These are phyloP conservation scores for Borostomias antarcticus DNA, from an alignment of 2,797 vertebrate species.

Conservation along the genomic window DNA sequence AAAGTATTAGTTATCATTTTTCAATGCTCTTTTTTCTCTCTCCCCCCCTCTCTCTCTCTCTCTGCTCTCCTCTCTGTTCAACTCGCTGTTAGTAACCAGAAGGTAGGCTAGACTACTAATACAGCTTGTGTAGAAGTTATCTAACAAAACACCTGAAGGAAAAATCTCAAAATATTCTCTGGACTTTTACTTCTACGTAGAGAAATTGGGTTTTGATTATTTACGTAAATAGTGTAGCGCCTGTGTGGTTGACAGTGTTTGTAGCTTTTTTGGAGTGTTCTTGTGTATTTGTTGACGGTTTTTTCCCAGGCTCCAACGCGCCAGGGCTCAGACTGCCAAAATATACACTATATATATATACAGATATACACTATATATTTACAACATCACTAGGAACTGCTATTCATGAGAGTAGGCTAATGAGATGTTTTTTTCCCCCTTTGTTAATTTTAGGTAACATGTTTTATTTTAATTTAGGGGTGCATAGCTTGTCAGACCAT, in stretches of 20 bases:
- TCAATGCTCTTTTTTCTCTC: neutral
- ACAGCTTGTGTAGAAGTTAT: neutral
- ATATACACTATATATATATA: no score
- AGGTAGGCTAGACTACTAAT: slow-evolving; percentile 27
- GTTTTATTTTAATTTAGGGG: no score
- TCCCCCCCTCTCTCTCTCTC: neutral
- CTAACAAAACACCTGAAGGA: neutral
- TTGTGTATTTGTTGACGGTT: neutral
- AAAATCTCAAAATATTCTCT: neutral
- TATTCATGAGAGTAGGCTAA: no score
- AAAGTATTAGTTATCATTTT: neutral
- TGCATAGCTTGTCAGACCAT: neutral
- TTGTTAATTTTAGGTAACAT: no score
- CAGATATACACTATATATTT: no score
- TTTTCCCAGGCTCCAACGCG: no score
- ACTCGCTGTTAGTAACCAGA: slow-evolving; percentile 40
- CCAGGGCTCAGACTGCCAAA: neutral
- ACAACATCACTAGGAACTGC: no score
- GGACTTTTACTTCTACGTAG: neutral
- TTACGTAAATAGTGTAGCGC: no score
- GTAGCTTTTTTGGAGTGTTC: neutral
- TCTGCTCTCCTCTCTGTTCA: neutral
- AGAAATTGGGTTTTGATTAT: neutral
- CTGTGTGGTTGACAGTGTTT: neutral
- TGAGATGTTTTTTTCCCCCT: no score